A percentile compares a stretch with the other conserved stretches of the same genome.
Conservation (phyloP, 2,888 invertebrate genomes). For the Drosophila colorata region DNA sequence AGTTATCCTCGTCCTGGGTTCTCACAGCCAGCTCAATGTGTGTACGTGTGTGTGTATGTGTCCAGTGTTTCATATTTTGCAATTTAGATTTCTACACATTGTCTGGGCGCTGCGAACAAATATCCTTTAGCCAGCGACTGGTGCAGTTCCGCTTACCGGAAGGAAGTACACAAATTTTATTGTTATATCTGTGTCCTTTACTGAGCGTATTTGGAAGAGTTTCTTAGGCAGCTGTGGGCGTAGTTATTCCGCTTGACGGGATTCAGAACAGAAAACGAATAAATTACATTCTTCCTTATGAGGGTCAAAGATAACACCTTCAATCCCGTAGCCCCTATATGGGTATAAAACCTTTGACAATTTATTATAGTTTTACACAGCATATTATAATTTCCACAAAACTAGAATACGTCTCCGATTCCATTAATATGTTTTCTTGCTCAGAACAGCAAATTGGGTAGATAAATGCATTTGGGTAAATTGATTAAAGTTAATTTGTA, state of each 20-base stretch:
- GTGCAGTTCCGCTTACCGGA: conserved; percentile 69
- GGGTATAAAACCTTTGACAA: not conserved
- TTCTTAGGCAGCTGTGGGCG: conserved; percentile 27
- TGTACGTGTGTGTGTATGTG: conserved; percentile 15
- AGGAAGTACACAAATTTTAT: conserved; percentile 70
- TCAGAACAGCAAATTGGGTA: too few relatives aligned
- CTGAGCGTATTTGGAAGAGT: conserved; percentile 36
- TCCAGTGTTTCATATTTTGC: conserved; percentile 71
- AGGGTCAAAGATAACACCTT: not conserved
- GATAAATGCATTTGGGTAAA: too few relatives aligned
- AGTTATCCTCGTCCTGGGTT: conserved; percentile 36
- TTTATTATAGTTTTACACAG: not conserved
- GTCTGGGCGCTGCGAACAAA: conserved; percentile 47
- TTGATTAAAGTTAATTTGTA: too few relatives aligned
- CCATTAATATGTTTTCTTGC: too few relatives aligned
- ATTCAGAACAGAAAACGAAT: not conserved
- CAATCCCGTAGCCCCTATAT: not conserved
- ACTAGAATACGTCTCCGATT: not conserved
- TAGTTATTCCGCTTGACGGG: conserved; percentile 9
- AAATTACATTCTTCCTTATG: too few relatives aligned
- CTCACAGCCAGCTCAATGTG: conserved; percentile 47
- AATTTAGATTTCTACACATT: conserved; percentile 74
- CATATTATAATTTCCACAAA: not conserved
- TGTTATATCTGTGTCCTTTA: conserved; percentile 35
- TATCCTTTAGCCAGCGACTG: conserved; percentile 58